A percentile compares a stretch with the other conserved stretches of the same genome.
These are phyloP conservation scores for Philopotamus ludificatus DNA, from an alignment of 1,140 invertebrate species.

Conservation along the genomic window DNA sequence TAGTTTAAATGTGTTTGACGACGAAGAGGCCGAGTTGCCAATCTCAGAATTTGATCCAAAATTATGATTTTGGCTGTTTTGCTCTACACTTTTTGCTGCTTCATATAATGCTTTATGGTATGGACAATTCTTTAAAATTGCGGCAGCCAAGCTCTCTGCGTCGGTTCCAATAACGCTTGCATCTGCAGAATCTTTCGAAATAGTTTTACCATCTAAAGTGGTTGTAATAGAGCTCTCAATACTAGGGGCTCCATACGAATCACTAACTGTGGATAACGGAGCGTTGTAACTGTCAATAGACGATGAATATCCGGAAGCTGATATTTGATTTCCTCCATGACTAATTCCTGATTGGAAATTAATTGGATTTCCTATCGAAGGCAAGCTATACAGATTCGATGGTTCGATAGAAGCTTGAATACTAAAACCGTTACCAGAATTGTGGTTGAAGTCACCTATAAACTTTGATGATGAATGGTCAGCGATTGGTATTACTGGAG, in stretches of 20 bases:
- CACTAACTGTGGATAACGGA: constrained; percentile 52
- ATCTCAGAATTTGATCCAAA: constrained; percentile 50
- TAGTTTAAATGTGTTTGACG: constrained; percentile 41
- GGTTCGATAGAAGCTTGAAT: constrained; percentile 51
- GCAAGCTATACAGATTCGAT: constrained; percentile 54
- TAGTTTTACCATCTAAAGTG: constrained; percentile 45
- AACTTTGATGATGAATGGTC: constrained; percentile 39
- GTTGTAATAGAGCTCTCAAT: constrained; percentile 48
- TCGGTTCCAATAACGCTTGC: constrained; percentile 44
- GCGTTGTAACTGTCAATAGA: constrained; percentile 56
- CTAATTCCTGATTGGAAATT: constrained; percentile 45
- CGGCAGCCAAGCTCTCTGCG: constrained; percentile 51
- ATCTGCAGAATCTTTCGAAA: constrained; percentile 18
- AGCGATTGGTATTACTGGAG: constrained; percentile 59
- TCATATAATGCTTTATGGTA: constrained; percentile 55
- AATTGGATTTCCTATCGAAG: constrained; percentile 48
- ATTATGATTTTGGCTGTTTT: constrained; percentile 48
- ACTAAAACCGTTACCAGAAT: constrained; percentile 43
- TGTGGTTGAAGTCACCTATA: constrained; percentile 46
- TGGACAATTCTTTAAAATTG: constrained; percentile 55
- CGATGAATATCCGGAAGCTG: constrained; percentile 49
- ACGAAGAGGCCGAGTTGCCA: constrained; percentile 29
- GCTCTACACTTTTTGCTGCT: constrained; percentile 50
- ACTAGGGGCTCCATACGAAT: constrained; percentile 52
- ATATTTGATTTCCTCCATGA: constrained; percentile 10